A percentile compares a stretch with the other conserved stretches of the same genome.
Conservation (phyloP, 2,888 invertebrate species). For the Heliconius erato region DNA sequence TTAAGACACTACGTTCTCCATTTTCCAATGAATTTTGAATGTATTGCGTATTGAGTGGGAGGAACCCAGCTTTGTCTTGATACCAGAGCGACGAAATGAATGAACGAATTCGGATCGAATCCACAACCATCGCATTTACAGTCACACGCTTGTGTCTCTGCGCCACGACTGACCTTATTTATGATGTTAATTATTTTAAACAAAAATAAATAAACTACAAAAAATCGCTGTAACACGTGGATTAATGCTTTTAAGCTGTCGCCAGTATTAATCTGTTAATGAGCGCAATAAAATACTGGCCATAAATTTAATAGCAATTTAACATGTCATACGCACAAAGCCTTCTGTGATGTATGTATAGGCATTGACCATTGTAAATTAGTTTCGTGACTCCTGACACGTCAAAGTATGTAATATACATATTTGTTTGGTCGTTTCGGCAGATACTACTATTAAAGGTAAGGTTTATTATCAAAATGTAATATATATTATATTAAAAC, state of each 20-base stretch:
- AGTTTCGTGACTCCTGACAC: constrained; percentile 36
- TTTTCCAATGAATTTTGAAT: too few relatives aligned
- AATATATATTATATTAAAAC: background rate
- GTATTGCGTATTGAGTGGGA: too few relatives aligned
- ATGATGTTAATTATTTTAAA: background rate
- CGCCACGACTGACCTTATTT: background rate
- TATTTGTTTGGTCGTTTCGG: background rate
- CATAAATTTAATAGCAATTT: constrained; percentile 47
- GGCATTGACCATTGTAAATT: constrained; percentile 35
- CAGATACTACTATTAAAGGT: background rate
- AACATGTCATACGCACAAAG: constrained; percentile 47
- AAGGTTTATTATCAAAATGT: background rate
- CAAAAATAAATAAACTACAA: constrained; percentile 10
- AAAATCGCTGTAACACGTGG: constrained; percentile 21
- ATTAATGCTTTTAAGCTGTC: constrained; percentile 43
- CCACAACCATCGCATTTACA: too few relatives aligned
- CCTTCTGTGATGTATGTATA: constrained; percentile 40
- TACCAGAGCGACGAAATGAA: too few relatives aligned
- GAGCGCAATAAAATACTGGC: constrained; percentile 43
- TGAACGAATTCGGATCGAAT: too few relatives aligned
- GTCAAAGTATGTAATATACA: constrained; percentile 19
- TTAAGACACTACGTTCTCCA: too few relatives aligned
- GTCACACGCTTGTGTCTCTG: too few relatives aligned
- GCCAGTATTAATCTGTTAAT: constrained; percentile 43
- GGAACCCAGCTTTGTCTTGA: too few relatives aligned